Percentiles rank a stretch among this genome's conserved stretches.
Evolutionary conservation across 2,113 vertebrate species (phyloP).

Genomic region (Ochotona princeps): DNA sequence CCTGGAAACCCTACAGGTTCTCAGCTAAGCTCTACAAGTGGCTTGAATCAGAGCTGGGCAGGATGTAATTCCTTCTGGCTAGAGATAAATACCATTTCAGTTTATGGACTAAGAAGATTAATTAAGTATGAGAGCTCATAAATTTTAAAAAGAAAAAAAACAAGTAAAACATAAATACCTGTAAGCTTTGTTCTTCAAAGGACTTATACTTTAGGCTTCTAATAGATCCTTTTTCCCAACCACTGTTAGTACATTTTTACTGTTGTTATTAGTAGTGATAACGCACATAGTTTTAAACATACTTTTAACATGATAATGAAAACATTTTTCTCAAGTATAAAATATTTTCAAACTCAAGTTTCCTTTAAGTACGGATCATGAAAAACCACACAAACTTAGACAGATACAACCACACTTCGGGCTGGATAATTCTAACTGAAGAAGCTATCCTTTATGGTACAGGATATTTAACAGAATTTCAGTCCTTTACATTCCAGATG

Average conservation of each 20-base stretch:
- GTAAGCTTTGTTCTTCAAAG: not conserved
- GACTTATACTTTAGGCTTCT: not conserved
- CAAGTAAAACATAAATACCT: not conserved
- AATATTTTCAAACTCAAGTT: not conserved
- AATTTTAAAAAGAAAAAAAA: not conserved
- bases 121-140: not conserved
- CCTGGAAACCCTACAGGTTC: not conserved
- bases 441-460: too few species aligned
- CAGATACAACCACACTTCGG: not conserved
- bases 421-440: not conserved
- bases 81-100: not conserved
- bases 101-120: not conserved
- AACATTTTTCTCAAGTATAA: slow-evolving; percentile 4
- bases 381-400: not conserved
- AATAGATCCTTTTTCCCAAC: not conserved
- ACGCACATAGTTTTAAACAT: not conserved
- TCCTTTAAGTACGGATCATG: not conserved
- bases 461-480: not conserved
- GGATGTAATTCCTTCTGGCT: not conserved
- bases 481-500: not conserved
- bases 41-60: not conserved
- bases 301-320: slow-evolving; percentile 13
- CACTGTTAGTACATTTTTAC: not conserved
- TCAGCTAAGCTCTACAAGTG: not conserved
- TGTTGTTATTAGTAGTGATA: not conserved